Base-by-base conservation (phyloP, 2,797 vertebrate genomes). In the Triplophysa bombifrons region DNA sequence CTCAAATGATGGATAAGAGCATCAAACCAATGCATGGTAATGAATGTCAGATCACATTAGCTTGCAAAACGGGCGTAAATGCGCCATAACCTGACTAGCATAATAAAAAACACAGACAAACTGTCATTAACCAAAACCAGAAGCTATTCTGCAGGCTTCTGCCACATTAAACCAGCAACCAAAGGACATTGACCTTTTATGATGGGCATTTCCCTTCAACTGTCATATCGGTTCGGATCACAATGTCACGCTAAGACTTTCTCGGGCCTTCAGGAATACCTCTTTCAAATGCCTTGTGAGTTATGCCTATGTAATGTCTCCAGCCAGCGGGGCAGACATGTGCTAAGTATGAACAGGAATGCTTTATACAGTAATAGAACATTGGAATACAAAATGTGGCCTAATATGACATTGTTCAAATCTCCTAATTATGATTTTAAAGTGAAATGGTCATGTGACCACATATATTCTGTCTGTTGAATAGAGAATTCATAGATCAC, bases 171-270 rank as follows among this genome's bases (percentile, higher is more conserved):
- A 55, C 64, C 56, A 30, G 17, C 13, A 60, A 60, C 27, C 65
- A 34, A 14, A 30, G 30, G 61, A 14, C 6, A 4, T 14, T 56
- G 51, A 56, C 34, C 50, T 56, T 76, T 58, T 20, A 63, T 30
- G 30, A 61, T 44, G 6, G 53, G 6, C 41, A 25, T 68, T 73
- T 60, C 41, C 46, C 63, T 72, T 20, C 44, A 61, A 70, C 53
- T 58, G 63, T 72, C 79, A 78, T 77, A 46, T 76, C 75, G 63
- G 55, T 78, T 82, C 65, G 56, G 71, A 14, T 84, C 78, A 83
- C 81, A 68, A 82, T 81, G 80, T 68, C 61, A 82, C 68, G 12
- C 44, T 77, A 78, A 75, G 63, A 71, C 44, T 76, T 61, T 46
- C 58, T 41, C 34, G 72, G 84, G 60, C 82, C 77, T 74, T 81